These are phyloP conservation scores for Sebastes hopkinsi DNA, from an alignment of 2,797 vertebrate genomes.

Conservation along the genomic window DNA sequence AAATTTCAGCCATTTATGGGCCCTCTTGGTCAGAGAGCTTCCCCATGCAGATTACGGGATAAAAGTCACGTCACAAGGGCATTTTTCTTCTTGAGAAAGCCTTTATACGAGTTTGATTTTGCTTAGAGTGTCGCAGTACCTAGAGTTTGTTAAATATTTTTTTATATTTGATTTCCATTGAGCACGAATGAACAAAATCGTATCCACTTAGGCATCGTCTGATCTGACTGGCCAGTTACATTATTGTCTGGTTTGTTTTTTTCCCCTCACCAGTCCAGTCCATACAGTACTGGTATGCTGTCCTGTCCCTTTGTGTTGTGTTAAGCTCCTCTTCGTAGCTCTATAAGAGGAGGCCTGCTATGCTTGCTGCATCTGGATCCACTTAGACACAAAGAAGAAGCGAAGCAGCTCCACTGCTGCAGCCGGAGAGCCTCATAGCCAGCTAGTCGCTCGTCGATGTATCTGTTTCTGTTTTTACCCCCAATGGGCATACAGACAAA, in stretches of 20 bases:
- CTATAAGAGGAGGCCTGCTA: conserved; percentile 65
- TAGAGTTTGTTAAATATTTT: background rate
- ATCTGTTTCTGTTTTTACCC: conserved; percentile 60
- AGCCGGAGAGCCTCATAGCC: conserved; percentile 40
- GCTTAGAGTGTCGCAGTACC: background rate
- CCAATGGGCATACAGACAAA: conserved; percentile 46
- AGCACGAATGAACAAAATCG: background rate
- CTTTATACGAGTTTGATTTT: background rate
- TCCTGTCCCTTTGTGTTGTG: conserved; percentile 61
- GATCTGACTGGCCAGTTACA: background rate
- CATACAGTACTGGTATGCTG: conserved; percentile 43
- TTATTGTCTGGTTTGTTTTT: conserved; percentile 5
- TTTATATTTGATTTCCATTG: background rate
- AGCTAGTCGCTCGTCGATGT: conserved; percentile 66
- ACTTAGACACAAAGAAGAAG: conserved; percentile 77
- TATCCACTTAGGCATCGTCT: background rate
- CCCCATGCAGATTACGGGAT: background rate
- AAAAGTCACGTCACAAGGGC: background rate
- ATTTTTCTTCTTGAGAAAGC: background rate
- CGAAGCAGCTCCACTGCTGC: conserved; percentile 52
- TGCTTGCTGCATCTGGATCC: conserved; percentile 79
- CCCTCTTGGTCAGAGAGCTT: conserved; percentile 10
- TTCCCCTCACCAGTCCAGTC: background rate
- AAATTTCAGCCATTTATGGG: conserved; percentile 35
- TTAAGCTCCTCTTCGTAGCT: conserved; percentile 55